phyloP scores from a whole-genome alignment of 2,888 invertebrate genomes.

The Galerucella calmariensis region DNA sequence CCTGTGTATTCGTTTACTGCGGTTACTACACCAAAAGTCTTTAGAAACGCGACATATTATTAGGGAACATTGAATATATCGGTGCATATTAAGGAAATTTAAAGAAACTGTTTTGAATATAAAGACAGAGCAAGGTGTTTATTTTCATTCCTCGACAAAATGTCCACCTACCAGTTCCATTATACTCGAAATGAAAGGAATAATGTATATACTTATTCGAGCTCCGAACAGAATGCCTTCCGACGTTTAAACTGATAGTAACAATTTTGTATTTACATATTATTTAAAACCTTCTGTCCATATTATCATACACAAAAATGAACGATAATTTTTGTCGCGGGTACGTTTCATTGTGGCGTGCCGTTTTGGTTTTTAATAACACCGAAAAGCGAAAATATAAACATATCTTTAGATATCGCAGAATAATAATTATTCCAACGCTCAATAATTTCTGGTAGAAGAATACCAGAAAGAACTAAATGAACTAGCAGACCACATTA shows the following conservation, averaged over 20 bases:
- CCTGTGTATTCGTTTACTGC: not conserved
- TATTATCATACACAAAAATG: not conserved
- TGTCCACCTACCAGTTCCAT: not conserved
- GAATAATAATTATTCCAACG: too few relatives aligned
- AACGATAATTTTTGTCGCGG: too few relatives aligned
- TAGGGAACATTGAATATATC: slow-evolving; percentile 4
- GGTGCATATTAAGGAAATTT: not conserved
- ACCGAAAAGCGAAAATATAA: too few relatives aligned
- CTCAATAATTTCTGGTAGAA: too few relatives aligned
- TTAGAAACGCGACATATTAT: not conserved
- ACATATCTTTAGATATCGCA: too few relatives aligned
- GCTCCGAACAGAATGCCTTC: not conserved
- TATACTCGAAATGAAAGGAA: not conserved
- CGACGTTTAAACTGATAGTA: not conserved
- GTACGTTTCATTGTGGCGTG: too few relatives aligned
- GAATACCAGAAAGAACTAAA: too few relatives aligned
- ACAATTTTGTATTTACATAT: not conserved
- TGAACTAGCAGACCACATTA: too few relatives aligned
- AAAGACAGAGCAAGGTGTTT: not conserved
- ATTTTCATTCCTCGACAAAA: not conserved
- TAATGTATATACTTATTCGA: slow-evolving; percentile 1
- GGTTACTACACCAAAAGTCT: slow-evolving; percentile 9
- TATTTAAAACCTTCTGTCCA: not conserved
- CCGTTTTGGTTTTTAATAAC: too few relatives aligned
- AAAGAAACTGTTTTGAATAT: slow-evolving; percentile 6